Conservation (phyloP, 2,888 invertebrate genomes). For the Hybos culiciformis region DNA sequence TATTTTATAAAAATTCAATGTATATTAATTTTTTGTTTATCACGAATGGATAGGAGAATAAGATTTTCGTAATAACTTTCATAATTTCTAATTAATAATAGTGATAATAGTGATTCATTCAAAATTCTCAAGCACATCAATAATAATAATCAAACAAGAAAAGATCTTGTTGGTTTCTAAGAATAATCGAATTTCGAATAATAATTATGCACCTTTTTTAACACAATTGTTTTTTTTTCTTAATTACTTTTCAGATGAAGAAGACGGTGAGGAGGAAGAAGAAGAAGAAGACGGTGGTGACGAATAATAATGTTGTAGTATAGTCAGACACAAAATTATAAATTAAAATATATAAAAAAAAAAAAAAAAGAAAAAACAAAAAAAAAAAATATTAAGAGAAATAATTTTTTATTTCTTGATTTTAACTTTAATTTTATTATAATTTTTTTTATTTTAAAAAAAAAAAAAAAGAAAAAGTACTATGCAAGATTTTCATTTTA, state of each 20-base stretch:
- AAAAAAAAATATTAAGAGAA: constrained; percentile 31
- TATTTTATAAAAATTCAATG: too few relatives aligned
- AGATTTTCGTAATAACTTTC: background rate
- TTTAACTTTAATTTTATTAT: constrained; percentile 25
- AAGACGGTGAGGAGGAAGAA: constrained; percentile 29
- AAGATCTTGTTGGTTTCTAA: constrained; percentile 1
- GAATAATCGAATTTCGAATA: background rate
- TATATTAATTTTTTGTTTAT: too few relatives aligned
- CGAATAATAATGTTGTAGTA: constrained; percentile 35
- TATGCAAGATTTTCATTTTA: constrained; percentile 23
- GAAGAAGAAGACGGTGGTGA: constrained; percentile 26
- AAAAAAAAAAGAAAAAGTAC: constrained; percentile 27
- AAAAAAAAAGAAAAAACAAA: constrained; percentile 23
- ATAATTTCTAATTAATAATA: background rate
- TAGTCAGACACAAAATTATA: constrained; percentile 24
- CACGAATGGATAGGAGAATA: too few relatives aligned
- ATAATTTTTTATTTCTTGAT: constrained; percentile 33
- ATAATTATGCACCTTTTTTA: background rate
- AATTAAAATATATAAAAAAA: constrained; percentile 21
- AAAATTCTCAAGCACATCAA: background rate
- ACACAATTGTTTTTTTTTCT: constrained; percentile 2
- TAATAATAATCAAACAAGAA: background rate
- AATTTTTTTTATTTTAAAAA: constrained; percentile 30
- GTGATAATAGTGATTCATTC: background rate
- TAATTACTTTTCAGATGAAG: constrained; percentile 26